Evolutionary conservation across 2,113 vertebrate genomes (phyloP).

Genomic region (Brachypodius melanocephalos): DNA sequence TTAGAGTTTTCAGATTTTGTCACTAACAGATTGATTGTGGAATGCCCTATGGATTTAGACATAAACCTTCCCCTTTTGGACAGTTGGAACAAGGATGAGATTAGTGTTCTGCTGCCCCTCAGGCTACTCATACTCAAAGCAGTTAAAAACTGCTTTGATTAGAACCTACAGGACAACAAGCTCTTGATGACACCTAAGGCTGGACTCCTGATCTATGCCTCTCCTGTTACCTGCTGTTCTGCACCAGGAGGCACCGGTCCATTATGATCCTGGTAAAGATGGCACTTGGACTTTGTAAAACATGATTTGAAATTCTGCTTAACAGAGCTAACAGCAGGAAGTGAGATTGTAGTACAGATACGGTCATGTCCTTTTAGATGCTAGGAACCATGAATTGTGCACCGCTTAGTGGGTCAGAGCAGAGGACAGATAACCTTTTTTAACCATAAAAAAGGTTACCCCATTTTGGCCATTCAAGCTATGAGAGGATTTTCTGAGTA

Average conservation of each 20-base stretch:
- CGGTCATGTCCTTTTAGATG: background rate
- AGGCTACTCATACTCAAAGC: background rate
- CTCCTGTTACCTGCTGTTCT: background rate
- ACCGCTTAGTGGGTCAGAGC: background rate
- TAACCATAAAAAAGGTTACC: background rate
- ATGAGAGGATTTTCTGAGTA: background rate
- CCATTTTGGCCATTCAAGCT: fast-evolving
- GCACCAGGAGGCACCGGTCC: background rate
- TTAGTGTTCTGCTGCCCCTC: background rate
- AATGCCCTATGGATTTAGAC: background rate
- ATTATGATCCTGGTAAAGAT: background rate
- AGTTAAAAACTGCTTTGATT: background rate
- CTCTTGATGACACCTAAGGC: background rate
- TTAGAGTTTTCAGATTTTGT: background rate
- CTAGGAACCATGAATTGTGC: background rate
- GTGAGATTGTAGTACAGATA: background rate
- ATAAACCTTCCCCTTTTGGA: background rate
- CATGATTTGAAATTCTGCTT: background rate
- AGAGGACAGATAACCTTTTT: no score
- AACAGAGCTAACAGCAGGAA: background rate
- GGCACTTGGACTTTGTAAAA: background rate
- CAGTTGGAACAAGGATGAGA: background rate
- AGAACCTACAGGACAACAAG: background rate
- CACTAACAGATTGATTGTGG: background rate
- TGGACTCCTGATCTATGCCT: background rate